A percentile compares a stretch with the other conserved stretches of the same genome.
Conservation (phyloP, 2,888 invertebrate species). For the Latheticus oryzae region DNA sequence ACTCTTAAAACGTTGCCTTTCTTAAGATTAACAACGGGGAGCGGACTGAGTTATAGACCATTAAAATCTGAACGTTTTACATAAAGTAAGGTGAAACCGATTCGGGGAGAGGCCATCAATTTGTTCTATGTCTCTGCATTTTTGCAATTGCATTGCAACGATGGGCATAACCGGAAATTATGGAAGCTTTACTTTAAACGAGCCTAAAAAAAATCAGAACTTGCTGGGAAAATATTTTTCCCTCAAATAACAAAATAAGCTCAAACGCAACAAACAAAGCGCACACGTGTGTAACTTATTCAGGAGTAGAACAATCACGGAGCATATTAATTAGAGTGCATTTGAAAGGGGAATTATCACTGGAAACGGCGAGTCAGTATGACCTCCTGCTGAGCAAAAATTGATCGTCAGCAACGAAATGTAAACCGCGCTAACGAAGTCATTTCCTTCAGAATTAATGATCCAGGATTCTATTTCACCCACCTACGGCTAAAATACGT, state of each 20-base stretch:
- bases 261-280: conserved; percentile 33
- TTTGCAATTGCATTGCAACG: conserved; percentile 14
- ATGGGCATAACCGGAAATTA: too few relatives aligned
- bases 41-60: conserved; percentile 26
- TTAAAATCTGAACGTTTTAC: conserved; percentile 31
- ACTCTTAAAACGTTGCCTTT: conserved; percentile 22
- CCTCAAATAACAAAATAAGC: too few relatives aligned
- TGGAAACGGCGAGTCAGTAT: conserved; percentile 4
- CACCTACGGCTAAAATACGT: conserved; percentile 34
- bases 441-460: conserved; percentile 36
- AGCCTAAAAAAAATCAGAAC: too few relatives aligned
- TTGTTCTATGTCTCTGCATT: conserved; percentile 1
- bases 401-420: conserved; percentile 34
- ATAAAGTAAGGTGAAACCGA: conserved; percentile 28
- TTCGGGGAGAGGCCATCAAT: conserved; percentile 8
- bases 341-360: conserved; percentile 28
- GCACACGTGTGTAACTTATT: conserved; percentile 45
- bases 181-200: too few relatives aligned
- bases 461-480: conserved; percentile 36
- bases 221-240: too few relatives aligned
- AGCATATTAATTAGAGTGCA: conserved; percentile 55
- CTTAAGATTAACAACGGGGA: conserved; percentile 31
- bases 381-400: conserved; percentile 35
- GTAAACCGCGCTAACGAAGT: conserved; percentile 39
- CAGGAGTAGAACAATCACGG: conserved; percentile 51